Base-by-base conservation (phyloP, 2,113 vertebrate genomes). In the Prinia subflava region DNA sequence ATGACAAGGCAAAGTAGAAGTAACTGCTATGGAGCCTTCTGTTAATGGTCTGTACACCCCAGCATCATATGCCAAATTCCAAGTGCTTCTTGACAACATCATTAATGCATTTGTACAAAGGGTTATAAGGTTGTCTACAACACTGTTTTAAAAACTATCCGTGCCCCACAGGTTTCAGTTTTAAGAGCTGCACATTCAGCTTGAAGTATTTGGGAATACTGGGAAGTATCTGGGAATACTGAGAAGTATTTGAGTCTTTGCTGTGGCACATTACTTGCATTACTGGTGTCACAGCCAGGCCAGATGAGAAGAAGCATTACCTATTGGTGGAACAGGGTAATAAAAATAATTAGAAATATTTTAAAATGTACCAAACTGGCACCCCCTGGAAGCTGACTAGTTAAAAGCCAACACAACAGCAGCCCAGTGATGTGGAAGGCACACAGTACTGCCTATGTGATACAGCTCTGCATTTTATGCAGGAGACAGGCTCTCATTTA, bases 361-460 rank as follows among this genome's bases (percentile, higher is more conserved):
- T 94, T 47, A 18, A 50, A 82, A 33, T 33, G 14, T 56, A 71
- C 49, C 27, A 55, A 46, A 42, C 27, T 19, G 22, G 46, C 62
- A 84, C 50, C 11, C 71, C 42, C 52, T 30, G 84, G 71, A 57
- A 65, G 14, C 11, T 35, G 23, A 46, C 12, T 46, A 46, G 28
- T 39, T 74, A 83, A 83, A 87, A 94, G 10, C 64, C 52, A 83
- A 13, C 5, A 1, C 10, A 78, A 59, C 53, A 64, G 55, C 62
- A 73, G 24, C 27, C 41, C 20, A 41, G n/a, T 10, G 31, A 28
- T 18, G n/a, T n/a, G 41, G 70, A 57, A 83, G 37, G 63, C 24
- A 60, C 9, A 3, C 1, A 16, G 71, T n/a, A 25, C 25, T 50
- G 11, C 55, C 13, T 19, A 0, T 4, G 16, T 46, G 22, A 24